A percentile compares a stretch with the other conserved stretches of the same genome.
Evolutionary conservation across 2,113 vertebrate genomes (phyloP).

Genomic region (Mormyrus iriodes): DNA sequence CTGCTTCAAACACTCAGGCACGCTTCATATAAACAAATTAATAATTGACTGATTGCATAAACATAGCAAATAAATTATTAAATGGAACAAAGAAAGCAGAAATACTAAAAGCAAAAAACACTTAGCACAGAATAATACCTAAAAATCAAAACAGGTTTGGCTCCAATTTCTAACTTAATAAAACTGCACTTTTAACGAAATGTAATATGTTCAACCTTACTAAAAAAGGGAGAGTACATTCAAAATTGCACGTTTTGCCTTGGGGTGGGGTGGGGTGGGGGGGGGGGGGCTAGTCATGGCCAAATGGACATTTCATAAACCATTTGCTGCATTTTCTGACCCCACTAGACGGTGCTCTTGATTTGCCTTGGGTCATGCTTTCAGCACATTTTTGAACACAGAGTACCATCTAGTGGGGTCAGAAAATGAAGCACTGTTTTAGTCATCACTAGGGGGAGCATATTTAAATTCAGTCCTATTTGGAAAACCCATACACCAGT

Average conservation of each 20-base stretch:
- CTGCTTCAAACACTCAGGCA: background rate
- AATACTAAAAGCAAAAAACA: background rate
- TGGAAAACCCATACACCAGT: background rate
- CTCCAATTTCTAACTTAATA: background rate
- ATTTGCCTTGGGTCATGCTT: background rate
- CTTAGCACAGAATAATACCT: background rate
- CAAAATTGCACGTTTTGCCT: background rate
- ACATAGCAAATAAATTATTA: background rate
- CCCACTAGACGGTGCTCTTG: background rate
- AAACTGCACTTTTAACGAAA: background rate
- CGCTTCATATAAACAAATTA: background rate
- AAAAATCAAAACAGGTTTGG: background rate
- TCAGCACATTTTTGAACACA: background rate
- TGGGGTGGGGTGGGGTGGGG: background rate
- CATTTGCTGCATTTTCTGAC: background rate
- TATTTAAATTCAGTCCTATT: background rate
- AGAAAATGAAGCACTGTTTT: background rate
- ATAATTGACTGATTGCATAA: background rate
- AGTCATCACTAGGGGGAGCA: background rate
- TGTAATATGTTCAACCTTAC: background rate
- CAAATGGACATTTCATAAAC: background rate
- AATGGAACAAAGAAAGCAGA: background rate
- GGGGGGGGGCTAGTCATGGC: background rate
- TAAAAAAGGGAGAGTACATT: background rate
- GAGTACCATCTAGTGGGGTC: background rate